Conservation (phyloP, 1,140 invertebrate genomes). For the Zaprionus gabonicus region DNA sequence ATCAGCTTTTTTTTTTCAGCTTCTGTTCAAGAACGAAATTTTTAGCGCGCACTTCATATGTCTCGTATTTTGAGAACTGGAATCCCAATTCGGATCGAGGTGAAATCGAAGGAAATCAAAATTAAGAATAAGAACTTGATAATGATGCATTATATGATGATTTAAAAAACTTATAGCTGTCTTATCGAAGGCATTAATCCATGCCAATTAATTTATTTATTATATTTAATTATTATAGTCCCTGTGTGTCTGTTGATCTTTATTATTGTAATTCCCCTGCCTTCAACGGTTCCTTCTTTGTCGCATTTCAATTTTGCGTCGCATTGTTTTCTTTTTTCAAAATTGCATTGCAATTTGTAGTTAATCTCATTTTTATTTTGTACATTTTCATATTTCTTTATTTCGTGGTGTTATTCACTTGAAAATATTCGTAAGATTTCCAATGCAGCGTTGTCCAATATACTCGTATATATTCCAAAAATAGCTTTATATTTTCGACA, state of each 20-base stretch:
- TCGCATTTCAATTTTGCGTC: constrained; percentile 58
- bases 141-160: neutral
- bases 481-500: constrained; percentile 80
- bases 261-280: constrained; percentile 13
- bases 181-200: neutral
- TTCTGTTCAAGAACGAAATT: constrained; percentile 20
- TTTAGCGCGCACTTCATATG: constrained; percentile 24
- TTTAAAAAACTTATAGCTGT: neutral
- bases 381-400: constrained; percentile 1
- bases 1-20: constrained; percentile 6
- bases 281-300: constrained; percentile 12
- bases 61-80: constrained; percentile 7
- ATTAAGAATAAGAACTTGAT: neutral
- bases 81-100: constrained; percentile 4
- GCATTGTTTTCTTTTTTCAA: constrained; percentile 45
- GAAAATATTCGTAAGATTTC: constrained; percentile 45
- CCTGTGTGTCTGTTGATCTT: constrained; percentile 36
- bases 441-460: constrained; percentile 69
- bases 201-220: constrained; percentile 30
- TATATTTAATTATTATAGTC: constrained; percentile 8
- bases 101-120: neutral
- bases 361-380: constrained; percentile 9
- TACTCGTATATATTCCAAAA: constrained; percentile 66
- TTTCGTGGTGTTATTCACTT: constrained; percentile 38
- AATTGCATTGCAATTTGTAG: constrained; percentile 2